Percentiles rank a stretch among this genome's conserved stretches.
phyloP scores from a whole-genome alignment of 2,888 invertebrate genomes.

The Torymus aiolomorphi region DNA sequence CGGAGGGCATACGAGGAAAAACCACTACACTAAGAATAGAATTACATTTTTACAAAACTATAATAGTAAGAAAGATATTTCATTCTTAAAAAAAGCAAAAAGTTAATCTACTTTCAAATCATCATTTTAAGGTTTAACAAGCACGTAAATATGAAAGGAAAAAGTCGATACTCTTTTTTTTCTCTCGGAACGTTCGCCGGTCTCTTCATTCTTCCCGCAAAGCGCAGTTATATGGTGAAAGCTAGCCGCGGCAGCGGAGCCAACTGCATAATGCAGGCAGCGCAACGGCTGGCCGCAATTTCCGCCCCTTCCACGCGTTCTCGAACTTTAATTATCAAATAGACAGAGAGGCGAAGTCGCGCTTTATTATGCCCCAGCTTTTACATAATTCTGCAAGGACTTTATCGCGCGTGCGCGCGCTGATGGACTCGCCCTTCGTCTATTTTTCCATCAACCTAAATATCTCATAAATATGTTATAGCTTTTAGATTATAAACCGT shows the following conservation, averaged over 20 bases:
- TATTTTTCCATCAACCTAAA: too few relatives aligned
- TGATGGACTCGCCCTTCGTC: slow-evolving; percentile 5
- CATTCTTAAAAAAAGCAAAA: too few relatives aligned
- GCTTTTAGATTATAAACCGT: too few relatives aligned
- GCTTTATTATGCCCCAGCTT: slow-evolving; percentile 22
- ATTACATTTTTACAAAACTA: too few relatives aligned
- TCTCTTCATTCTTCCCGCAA: too few relatives aligned
- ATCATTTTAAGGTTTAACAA: too few relatives aligned
- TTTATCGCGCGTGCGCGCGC: slow-evolving; percentile 14
- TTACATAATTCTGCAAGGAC: slow-evolving; percentile 15
- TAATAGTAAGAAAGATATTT: too few relatives aligned
- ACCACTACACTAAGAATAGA: too few relatives aligned
- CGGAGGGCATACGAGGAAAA: too few relatives aligned
- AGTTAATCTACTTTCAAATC: too few relatives aligned
- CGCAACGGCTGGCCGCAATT: slow-evolving; percentile 18
- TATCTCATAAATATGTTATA: too few relatives aligned
- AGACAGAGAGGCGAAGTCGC: slow-evolving; percentile 29
- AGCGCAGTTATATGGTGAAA: slow-evolving; percentile 3
- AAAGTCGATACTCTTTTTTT: neutral
- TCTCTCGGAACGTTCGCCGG: neutral
- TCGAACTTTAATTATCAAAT: slow-evolving; percentile 48
- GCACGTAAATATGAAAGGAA: too few relatives aligned
- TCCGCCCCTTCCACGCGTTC: slow-evolving; percentile 18
- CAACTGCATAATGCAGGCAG: slow-evolving; percentile 32
- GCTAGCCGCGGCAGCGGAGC: neutral